A percentile compares a stretch with the other conserved stretches of the same genome.
These are phyloP conservation scores for Copidosoma floridanum DNA, from an alignment of 1,140 invertebrate genomes.

Conservation along the genomic window DNA sequence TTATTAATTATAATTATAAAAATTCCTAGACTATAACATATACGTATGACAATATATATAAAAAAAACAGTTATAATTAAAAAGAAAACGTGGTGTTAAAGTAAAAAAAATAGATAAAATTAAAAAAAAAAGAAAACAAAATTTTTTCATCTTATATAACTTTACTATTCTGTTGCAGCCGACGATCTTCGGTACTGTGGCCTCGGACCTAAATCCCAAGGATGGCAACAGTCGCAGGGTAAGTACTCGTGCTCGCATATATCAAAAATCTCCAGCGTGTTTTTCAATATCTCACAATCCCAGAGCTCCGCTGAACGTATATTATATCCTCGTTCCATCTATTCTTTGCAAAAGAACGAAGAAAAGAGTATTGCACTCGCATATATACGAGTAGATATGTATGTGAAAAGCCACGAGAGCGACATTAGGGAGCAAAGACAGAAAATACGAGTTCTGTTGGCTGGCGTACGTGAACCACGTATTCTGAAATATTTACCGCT, in stretches of 20 bases:
- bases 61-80: no score
- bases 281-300: not conserved
- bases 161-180: slow-evolving; percentile 62
- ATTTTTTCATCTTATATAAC: not conserved
- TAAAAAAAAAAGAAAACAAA: not conserved
- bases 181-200: slow-evolving; percentile 65
- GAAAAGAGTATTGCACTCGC: not conserved
- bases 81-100: not conserved
- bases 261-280: not conserved
- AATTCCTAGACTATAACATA: no score
- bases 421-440: not conserved
- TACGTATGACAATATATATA: no score
- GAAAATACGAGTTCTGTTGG: not conserved
- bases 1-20: no score
- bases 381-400: not conserved
- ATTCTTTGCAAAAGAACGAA: not conserved
- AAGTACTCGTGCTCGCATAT: slow-evolving; percentile 37
- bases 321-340: not conserved
- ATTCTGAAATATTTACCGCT: no score
- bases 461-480: no score
- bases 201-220: slow-evolving; percentile 61
- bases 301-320: not conserved
- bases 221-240: slow-evolving; percentile 61
- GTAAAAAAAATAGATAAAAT: not conserved
- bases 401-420: not conserved